Base-by-base conservation (phyloP, 1,140 invertebrate species). In the Berghia stephanieae region DNA sequence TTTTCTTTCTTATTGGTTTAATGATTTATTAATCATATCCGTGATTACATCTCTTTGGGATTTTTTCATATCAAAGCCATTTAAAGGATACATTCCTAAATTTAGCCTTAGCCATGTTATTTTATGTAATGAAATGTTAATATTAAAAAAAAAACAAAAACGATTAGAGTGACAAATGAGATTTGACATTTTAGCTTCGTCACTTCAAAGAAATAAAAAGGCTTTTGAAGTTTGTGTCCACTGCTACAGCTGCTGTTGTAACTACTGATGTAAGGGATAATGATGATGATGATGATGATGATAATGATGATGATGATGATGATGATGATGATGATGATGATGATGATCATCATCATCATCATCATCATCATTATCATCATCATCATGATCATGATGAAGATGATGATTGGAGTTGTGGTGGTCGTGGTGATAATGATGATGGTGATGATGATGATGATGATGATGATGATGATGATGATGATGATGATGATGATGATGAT, bases 281-380 rank as follows among this genome's bases (percentile, higher is more conserved):
- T 44, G 40, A 31, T 44, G 36, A 44, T 46, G 36, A 2, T 71
- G 2, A 2, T 71, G 40, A 71, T 71, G 2, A 71, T 71, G 40
- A 71, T 73, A 31, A 73, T 73, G 44, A 73, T 73, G 44, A 73
- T 73, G 71, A 57, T 73, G 44, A 73, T 73, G 44, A 73, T 73
- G 44, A 73, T 70, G 67, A 38, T 70, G 36, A 1, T 70, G 36
- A 70, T 70, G 36, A 1, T 70, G 36, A 1, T 70, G 67, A 1
- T 70, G 36, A 1, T 70, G 36, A 70, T 70, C 31, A 38, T 70
- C 31, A 70, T 70, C 16, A 57, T 73, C 40, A 73, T 73, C 18
- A 57, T 70, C 16, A 70, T 70, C 16, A 70, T 70, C 16, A 69
- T 69, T 16, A 69, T 69, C 13, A 69, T 69, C 13, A 69, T 69